phyloP scores from a whole-genome alignment of 2,113 vertebrate species.

The Istiophorus platypterus region DNA sequence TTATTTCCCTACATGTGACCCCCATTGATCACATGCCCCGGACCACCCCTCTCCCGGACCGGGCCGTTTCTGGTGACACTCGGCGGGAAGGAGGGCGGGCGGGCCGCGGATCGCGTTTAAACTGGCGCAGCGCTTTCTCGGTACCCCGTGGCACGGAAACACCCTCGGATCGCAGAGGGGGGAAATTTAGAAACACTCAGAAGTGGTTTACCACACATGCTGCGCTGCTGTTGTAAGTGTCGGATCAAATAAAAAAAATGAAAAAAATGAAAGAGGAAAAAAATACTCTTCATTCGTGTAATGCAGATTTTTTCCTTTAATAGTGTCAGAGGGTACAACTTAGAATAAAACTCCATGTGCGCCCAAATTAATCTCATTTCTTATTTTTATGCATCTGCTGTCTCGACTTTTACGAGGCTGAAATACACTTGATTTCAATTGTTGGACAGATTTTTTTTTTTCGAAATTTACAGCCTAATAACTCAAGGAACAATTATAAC shows the following conservation, averaged over 20 bases:
- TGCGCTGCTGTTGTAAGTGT: conserved; percentile 19
- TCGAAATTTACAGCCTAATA: background rate
- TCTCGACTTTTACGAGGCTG: background rate
- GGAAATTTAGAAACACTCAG: conserved; percentile 61
- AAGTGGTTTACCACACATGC: conserved; percentile 68
- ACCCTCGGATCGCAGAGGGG: conserved; percentile 37
- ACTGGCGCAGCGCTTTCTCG: conserved; percentile 65
- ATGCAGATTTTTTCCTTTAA: background rate
- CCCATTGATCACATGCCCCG: conserved; percentile 35
- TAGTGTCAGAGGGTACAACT: background rate
- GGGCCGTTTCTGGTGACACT: conserved; percentile 41
- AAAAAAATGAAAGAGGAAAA: background rate
- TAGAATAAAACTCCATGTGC: background rate
- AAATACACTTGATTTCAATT: background rate
- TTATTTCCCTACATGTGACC: conserved; percentile 52
- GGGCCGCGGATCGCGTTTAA: conserved; percentile 48
- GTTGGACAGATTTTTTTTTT: background rate
- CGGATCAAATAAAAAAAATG: background rate
- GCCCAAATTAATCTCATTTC: background rate
- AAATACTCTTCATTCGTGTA: background rate
- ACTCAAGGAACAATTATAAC: background rate
- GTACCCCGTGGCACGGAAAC: conserved; percentile 61
- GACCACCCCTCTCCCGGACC: conserved; percentile 7
- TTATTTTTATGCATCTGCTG: too few relatives aligned
- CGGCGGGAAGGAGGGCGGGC: background rate